These are phyloP conservation scores for Drosophila stalkeri DNA, from an alignment of 2,888 invertebrate species.

Conservation along the genomic window DNA sequence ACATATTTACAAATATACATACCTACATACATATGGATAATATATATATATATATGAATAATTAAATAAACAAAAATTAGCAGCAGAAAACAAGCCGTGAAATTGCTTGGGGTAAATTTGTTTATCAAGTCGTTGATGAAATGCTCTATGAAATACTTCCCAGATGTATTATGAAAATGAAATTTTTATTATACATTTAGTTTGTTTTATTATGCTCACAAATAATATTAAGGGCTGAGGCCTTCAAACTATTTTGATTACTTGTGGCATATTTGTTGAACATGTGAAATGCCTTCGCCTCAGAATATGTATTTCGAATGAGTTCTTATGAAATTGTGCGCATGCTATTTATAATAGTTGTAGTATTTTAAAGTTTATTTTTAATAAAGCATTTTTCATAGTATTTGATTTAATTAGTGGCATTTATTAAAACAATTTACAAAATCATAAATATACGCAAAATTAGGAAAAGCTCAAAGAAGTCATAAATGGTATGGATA, in stretches of 20 bases:
- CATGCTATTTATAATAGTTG: neutral
- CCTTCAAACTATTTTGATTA: neutral
- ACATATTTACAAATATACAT: constrained; percentile 8
- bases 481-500: neutral
- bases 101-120: constrained; percentile 12
- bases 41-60: constrained; percentile 20
- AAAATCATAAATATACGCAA: neutral
- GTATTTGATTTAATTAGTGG: constrained; percentile 27
- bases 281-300: neutral
- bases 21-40: neutral
- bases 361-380: neutral
- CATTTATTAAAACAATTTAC: constrained; percentile 1
- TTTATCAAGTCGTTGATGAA: constrained; percentile 22
- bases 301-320: neutral
- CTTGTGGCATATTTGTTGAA: neutral
- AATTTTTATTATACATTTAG: neutral
- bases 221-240: constrained; percentile 8
- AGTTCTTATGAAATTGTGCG: neutral
- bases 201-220: constrained; percentile 4
- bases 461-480: neutral
- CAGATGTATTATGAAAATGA: neutral
- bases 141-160: constrained; percentile 34
- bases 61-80: constrained; percentile 36
- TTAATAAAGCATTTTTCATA: neutral
- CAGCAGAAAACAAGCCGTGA: constrained; percentile 44